A percentile compares a stretch with the other conserved stretches of the same genome.
Evolutionary conservation across 2,113 vertebrate genomes (phyloP).

Genomic region (Hassar affinis): DNA sequence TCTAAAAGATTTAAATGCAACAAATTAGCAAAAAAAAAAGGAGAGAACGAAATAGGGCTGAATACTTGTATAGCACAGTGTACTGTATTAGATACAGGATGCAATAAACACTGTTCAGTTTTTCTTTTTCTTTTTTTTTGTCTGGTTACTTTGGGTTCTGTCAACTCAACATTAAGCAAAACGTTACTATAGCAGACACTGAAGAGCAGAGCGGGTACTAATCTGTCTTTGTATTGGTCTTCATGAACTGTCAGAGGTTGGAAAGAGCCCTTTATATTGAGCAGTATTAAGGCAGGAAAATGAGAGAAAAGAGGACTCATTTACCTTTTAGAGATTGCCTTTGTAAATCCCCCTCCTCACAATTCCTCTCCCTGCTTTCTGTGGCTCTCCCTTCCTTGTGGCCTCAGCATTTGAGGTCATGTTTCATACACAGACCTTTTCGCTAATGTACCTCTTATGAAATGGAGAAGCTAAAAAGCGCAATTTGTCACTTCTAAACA

Average conservation of each 20-base stretch:
- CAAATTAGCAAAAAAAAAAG: no score
- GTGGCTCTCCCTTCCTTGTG: conserved; percentile 40
- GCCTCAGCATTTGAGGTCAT: conserved; percentile 49
- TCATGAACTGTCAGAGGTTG: conserved; percentile 1
- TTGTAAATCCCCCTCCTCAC: conserved; percentile 22
- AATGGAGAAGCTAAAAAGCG: conserved; percentile 62
- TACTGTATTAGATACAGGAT: neutral
- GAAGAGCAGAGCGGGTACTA: neutral
- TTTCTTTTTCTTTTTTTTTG: no score
- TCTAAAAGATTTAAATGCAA: no score
- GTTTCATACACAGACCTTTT: conserved; percentile 57
- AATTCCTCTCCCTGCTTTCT: conserved; percentile 30
- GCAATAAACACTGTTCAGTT: neutral
- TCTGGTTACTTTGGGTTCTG: conserved; percentile 1
- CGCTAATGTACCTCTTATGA: conserved; percentile 64
- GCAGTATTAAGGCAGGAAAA: neutral
- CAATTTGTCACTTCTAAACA: conserved; percentile 67
- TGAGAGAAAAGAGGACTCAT: neutral
- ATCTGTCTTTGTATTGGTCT: neutral
- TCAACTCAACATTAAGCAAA: neutral
- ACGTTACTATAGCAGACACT: neutral
- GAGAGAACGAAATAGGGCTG: no score
- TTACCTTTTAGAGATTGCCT: conserved; percentile 42
- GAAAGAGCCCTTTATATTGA: neutral
- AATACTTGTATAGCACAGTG: neutral